Percentiles rank a stretch among this genome's conserved stretches.
These are phyloP conservation scores for Cyanoliseus patagonus DNA, from an alignment of 2,113 vertebrate species.

Conservation along the genomic window DNA sequence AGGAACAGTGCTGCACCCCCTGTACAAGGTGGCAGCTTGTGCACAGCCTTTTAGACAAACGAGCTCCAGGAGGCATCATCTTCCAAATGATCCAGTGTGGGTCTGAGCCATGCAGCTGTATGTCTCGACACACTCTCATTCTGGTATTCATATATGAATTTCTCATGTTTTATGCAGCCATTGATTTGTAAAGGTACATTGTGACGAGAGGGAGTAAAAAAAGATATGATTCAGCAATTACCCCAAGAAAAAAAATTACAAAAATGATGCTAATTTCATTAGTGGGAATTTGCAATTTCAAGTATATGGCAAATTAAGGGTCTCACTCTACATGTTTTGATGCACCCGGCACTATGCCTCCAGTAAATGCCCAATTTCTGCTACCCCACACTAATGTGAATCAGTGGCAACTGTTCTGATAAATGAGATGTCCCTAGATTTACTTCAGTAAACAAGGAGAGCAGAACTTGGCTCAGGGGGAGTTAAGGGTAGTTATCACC, in stretches of 20 bases:
- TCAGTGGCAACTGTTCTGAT: background rate
- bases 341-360: background rate
- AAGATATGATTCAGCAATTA: background rate
- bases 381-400: background rate
- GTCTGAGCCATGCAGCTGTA: background rate
- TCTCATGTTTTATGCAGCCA: background rate
- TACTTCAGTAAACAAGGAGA: background rate
- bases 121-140: background rate
- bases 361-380: background rate
- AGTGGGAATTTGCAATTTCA: background rate
- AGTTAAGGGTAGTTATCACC: background rate
- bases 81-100: background rate
- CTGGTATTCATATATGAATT: background rate
- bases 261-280: background rate
- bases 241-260: background rate
- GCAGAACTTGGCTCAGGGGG: background rate
- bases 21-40: accelerated
- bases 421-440: background rate
- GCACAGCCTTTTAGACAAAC: background rate
- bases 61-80: background rate
- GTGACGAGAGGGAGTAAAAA: background rate
- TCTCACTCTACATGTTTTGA: background rate
- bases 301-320: background rate
- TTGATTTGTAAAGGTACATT: background rate
- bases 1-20: background rate